A percentile compares a stretch with the other conserved stretches of the same genome.
phyloP scores from a whole-genome alignment of 2,113 vertebrate species.

The Forbesichthys agassizii region DNA sequence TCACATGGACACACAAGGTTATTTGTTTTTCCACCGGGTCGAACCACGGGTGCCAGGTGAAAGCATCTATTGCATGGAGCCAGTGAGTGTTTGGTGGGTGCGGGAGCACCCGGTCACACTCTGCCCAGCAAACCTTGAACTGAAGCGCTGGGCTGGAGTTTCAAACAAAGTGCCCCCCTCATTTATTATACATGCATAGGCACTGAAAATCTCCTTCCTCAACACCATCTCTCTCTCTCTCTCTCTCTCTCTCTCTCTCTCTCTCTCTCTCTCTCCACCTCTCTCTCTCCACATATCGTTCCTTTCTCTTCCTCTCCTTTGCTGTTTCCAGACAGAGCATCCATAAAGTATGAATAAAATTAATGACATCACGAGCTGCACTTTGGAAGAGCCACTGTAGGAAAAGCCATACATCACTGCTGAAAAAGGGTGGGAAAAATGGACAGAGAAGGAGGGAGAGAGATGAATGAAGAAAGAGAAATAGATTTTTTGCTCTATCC shows the following conservation, averaged over 20 bases:
- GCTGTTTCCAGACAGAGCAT: slow-evolving; percentile 75
- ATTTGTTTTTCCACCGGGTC: slow-evolving; percentile 79
- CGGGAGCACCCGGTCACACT: slow-evolving; percentile 70
- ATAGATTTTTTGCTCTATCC: slow-evolving; percentile 33
- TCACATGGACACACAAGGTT: slow-evolving; percentile 63
- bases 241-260: slow-evolving; percentile 37
- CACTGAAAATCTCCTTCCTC: slow-evolving; percentile 78
- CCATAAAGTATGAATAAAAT: slow-evolving; percentile 82
- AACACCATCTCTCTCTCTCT: slow-evolving; percentile 65
- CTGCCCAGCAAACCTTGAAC: slow-evolving; percentile 78
- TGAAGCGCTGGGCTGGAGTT: slow-evolving; percentile 68
- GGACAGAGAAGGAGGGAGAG: slow-evolving; percentile 42
- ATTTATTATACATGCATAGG: slow-evolving; percentile 85
- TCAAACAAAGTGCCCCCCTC: slow-evolving; percentile 80
- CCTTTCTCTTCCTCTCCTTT: slow-evolving; percentile 39
- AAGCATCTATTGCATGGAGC: slow-evolving; percentile 70
- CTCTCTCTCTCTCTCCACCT: slow-evolving; percentile 41
- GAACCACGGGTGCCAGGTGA: slow-evolving; percentile 70
- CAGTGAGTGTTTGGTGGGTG: slow-evolving; percentile 59
- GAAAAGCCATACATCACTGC: slow-evolving; percentile 75
- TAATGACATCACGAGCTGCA: slow-evolving; percentile 82
- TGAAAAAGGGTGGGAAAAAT: slow-evolving; percentile 30
- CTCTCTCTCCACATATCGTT: slow-evolving; percentile 41
- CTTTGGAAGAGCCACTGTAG: slow-evolving; percentile 79
- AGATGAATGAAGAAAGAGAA: slow-evolving; percentile 13